A percentile compares a stretch with the other conserved stretches of the same genome.
Evolutionary conservation across 1,140 invertebrate genomes (phyloP).

Genomic region (Metopolophium dirhodum): DNA sequence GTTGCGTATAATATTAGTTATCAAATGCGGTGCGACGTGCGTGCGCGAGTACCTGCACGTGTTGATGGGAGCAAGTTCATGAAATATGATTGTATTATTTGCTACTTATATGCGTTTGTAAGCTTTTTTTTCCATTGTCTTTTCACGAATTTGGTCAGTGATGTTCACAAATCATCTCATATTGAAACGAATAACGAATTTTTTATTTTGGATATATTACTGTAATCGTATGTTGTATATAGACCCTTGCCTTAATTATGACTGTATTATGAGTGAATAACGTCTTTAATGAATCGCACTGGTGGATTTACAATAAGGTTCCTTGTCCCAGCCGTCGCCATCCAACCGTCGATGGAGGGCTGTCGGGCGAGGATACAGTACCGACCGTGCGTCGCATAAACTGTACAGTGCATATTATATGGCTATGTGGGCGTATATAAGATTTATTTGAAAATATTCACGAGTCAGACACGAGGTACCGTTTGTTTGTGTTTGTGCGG

Average conservation of each 20-base stretch:
- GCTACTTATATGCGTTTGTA: not conserved
- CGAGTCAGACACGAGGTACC: not conserved
- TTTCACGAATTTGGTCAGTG: not conserved
- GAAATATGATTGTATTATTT: not conserved
- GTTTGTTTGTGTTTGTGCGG: not conserved
- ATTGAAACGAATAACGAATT: too few relatives aligned
- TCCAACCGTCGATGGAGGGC: not conserved
- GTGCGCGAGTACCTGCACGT: not conserved
- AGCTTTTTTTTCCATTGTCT: not conserved
- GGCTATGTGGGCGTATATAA: not conserved
- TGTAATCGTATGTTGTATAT: too few relatives aligned
- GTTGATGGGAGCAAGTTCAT: not conserved
- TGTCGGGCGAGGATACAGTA: not conserved
- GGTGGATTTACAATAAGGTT: not conserved
- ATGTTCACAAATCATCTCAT: not conserved
- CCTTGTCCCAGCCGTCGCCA: not conserved
- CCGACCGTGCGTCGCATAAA: not conserved
- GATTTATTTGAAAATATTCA: conserved; percentile 49
- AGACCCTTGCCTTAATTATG: not conserved
- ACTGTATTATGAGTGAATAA: not conserved
- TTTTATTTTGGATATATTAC: not conserved
- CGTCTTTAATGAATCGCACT: not conserved
- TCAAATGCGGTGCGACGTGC: not conserved
- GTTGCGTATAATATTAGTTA: not conserved
- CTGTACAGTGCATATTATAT: not conserved